A percentile compares a stretch with the other conserved stretches of the same genome.
phyloP scores from a whole-genome alignment of 2,113 vertebrate species.

The Tiliqua scincoides region DNA sequence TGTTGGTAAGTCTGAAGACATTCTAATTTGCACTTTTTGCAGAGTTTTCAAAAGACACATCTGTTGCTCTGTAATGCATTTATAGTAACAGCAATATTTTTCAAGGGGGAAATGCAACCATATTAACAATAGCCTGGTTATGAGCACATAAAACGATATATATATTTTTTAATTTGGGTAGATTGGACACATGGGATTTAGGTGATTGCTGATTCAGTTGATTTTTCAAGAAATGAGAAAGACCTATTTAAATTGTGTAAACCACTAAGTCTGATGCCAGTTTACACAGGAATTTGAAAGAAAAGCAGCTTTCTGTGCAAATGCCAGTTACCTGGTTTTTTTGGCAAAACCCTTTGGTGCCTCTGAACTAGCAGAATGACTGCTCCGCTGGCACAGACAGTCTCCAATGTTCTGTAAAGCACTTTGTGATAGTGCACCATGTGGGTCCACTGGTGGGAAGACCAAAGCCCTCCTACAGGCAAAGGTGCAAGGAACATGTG shows the following conservation, averaged over 20 bases:
- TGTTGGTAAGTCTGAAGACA: constrained; percentile 39
- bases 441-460: too few species aligned
- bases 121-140: background rate
- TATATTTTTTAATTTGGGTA: background rate
- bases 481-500: too few species aligned
- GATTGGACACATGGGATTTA: background rate
- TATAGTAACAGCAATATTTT: constrained; percentile 20
- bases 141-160: background rate
- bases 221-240: background rate
- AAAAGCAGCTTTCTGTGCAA: background rate
- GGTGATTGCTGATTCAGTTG: background rate
- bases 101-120: background rate
- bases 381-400: too few species aligned
- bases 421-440: too few species aligned
- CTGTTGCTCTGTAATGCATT: constrained; percentile 10
- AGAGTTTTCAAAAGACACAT: background rate
- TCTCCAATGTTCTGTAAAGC: too few species aligned
- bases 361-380: too few species aligned
- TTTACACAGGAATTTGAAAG: background rate
- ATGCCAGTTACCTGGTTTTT: background rate
- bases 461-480: too few species aligned
- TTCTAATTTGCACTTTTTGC: constrained; percentile 50
- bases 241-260: background rate
- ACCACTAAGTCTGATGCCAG: background rate
- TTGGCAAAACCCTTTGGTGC: too few species aligned